Conservation (phyloP, 1,140 invertebrate genomes). For the Limonius californicus region DNA sequence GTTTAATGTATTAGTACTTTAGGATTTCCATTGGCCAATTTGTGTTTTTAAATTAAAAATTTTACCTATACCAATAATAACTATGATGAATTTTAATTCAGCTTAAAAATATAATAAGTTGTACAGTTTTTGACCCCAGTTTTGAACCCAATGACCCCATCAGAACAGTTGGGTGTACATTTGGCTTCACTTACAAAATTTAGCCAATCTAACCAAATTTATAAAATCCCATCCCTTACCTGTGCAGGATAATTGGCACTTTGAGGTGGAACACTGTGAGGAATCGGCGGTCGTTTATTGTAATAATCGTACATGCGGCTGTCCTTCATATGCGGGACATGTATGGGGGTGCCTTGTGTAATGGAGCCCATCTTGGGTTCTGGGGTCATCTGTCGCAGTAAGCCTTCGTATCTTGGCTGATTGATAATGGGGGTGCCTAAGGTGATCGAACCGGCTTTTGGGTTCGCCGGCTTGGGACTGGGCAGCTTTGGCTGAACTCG, state of each 20-base stretch:
- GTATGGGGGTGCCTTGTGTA: conserved; percentile 85
- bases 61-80: no score
- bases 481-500: conserved; percentile 40
- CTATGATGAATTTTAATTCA: neutral
- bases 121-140: no score
- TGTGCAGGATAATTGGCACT: conserved; percentile 33
- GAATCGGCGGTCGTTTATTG: conserved; percentile 52
- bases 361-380: conserved; percentile 85
- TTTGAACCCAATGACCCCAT: no score
- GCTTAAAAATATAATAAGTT: neutral
- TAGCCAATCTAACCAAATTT: no score
- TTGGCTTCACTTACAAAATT: no score
- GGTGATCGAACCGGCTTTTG: conserved; percentile 75
- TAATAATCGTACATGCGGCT: conserved; percentile 68
- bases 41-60: no score
- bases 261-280: conserved; percentile 30
- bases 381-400: conserved; percentile 60
- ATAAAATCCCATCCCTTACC: neutral
- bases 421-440: conserved; percentile 67
- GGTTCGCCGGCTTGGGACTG: conserved; percentile 47
- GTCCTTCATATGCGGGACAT: conserved; percentile 57
- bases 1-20: no score
- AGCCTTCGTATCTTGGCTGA: conserved; percentile 57
- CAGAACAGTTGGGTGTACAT: no score
- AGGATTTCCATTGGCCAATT: neutral